A percentile compares a stretch with the other conserved stretches of the same genome.
These are phyloP conservation scores for Etheostoma nigrum DNA, from an alignment of 2,797 vertebrate genomes.

Conservation along the genomic window DNA sequence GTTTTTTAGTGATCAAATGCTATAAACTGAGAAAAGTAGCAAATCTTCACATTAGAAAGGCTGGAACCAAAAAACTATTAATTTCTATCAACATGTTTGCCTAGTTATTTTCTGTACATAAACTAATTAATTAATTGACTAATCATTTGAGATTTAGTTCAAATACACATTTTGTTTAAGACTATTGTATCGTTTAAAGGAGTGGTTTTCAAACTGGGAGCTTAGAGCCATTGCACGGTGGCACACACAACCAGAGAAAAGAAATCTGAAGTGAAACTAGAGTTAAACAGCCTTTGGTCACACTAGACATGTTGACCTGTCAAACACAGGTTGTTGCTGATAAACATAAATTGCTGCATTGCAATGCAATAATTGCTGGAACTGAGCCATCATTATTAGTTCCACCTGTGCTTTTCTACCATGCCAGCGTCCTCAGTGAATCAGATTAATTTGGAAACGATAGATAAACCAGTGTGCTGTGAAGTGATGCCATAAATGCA, in stretches of 20 bases:
- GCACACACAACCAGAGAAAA: neutral
- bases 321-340: neutral
- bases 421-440: neutral
- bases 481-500: neutral
- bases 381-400: neutral
- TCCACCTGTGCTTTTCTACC: conserved; percentile 6
- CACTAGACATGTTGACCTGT: neutral
- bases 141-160: neutral
- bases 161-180: neutral
- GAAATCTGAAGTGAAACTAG: neutral
- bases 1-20: neutral
- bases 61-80: neutral
- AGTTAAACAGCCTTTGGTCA: neutral
- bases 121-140: neutral
- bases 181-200: neutral
- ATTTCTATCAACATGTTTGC: neutral
- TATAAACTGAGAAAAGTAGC: neutral
- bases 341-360: neutral
- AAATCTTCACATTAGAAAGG: neutral
- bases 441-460: neutral
- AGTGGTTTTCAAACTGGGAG: neutral
- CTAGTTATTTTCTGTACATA: neutral
- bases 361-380: neutral
- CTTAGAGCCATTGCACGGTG: no score
- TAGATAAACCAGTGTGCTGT: neutral